A percentile compares a stretch with the other conserved stretches of the same genome.
These are phyloP conservation scores for Stigmatopora argus DNA, from an alignment of 2,113 vertebrate species.

Conservation along the genomic window DNA sequence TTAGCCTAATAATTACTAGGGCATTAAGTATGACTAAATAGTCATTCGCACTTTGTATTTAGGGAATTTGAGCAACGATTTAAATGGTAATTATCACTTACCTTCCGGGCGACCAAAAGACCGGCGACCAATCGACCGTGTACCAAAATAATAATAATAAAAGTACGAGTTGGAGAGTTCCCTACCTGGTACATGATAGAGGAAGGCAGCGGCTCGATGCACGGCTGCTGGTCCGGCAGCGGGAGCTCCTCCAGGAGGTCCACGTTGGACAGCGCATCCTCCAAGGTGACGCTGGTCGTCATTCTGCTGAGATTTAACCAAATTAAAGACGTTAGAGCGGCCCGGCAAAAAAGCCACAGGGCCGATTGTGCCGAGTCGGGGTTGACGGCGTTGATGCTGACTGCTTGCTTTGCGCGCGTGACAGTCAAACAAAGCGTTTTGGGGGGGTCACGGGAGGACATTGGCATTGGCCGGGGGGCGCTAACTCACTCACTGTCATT, in stretches of 20 bases:
- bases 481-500: neutral
- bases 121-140: no score
- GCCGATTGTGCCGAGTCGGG: neutral
- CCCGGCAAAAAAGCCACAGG: neutral
- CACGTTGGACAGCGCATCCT: constrained; percentile 96
- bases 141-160: neutral
- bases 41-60: no score
- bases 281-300: constrained; percentile 90
- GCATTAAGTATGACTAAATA: no score
- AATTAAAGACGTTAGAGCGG: neutral
- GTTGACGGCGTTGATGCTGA: neutral
- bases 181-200: constrained; percentile 93
- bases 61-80: no score
- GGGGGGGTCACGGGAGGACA: constrained; percentile 1
- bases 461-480: neutral
- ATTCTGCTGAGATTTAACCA: constrained; percentile 65
- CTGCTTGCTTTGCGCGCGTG: neutral
- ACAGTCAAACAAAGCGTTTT: constrained; percentile 1
- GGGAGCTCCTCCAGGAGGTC: constrained; percentile 97
- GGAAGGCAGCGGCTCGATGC: constrained; percentile 93
- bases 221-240: constrained; percentile 92
- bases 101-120: no score
- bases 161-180: neutral
- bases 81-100: no score
- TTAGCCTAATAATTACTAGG: no score